Evolutionary conservation across 2,888 invertebrate genomes (phyloP).

Genomic region (Apodemia duryi): DNA sequence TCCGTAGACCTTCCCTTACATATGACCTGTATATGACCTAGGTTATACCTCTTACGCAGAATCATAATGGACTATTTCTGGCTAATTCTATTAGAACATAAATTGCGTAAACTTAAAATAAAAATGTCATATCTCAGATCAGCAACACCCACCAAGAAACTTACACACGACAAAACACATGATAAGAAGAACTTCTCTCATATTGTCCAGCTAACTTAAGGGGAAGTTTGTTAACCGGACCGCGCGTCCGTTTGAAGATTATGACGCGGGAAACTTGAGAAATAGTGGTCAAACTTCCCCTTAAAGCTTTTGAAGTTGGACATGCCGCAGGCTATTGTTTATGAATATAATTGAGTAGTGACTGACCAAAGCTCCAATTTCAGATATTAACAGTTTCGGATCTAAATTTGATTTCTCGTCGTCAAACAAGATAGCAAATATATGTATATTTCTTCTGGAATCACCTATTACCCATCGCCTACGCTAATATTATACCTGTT

Average conservation of each 20-base stretch:
- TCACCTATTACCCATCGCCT: no score
- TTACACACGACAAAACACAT: conserved; percentile 29
- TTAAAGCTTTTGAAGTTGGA: conserved; percentile 36
- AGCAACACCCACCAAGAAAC: background rate
- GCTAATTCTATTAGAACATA: no score
- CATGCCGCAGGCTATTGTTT: conserved; percentile 31
- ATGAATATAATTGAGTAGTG: conserved; percentile 22
- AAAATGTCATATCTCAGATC: no score
- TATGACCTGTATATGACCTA: no score
- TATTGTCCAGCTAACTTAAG: conserved; percentile 37
- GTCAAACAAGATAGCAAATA: no score
- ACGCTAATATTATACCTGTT: no score
- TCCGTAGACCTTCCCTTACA: no score
- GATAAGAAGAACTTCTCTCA: conserved; percentile 24
- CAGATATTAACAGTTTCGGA: background rate
- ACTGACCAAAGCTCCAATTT: conserved; percentile 16
- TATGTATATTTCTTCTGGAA: no score
- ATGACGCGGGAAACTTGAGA: conserved; percentile 41
- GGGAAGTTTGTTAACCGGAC: conserved; percentile 38
- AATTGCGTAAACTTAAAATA: no score
- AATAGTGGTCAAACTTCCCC: conserved; percentile 36
- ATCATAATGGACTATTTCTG: no score
- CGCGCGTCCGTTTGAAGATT: conserved; percentile 40
- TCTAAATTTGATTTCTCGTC: background rate
- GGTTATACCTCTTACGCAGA: no score